phyloP scores from a whole-genome alignment of 2,888 invertebrate species.

The Anaspis maculata region DNA sequence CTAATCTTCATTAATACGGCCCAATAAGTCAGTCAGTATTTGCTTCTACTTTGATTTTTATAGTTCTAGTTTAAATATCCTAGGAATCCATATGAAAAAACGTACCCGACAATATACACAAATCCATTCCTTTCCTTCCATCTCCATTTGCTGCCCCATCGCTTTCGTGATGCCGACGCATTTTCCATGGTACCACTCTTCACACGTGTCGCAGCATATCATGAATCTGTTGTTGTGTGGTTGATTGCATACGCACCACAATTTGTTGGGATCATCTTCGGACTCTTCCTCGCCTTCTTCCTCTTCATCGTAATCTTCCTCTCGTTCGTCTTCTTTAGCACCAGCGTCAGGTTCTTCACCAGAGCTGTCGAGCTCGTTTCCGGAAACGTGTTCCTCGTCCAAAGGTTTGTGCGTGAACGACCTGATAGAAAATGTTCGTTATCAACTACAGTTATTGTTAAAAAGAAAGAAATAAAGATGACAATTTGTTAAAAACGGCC shows the following conservation, averaged over 20 bases:
- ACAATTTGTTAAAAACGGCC: neutral
- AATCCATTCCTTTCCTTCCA: conserved; percentile 79
- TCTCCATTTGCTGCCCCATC: conserved; percentile 88
- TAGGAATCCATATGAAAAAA: conserved; percentile 23
- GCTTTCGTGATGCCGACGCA: conserved; percentile 90
- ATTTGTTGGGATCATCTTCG: conserved; percentile 87
- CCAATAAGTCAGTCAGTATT: too few relatives aligned
- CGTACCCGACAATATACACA: conserved; percentile 82
- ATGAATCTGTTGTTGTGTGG: conserved; percentile 95
- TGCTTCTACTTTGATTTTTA: too few relatives aligned
- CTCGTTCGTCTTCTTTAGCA: too few relatives aligned
- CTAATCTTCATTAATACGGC: too few relatives aligned
- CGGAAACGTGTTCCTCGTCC: conserved; percentile 40
- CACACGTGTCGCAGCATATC: conserved; percentile 94
- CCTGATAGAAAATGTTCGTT: conserved; percentile 9
- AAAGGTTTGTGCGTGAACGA: conserved; percentile 31
- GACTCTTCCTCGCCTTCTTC: conserved; percentile 59
- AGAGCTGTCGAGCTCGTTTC: conserved; percentile 36
- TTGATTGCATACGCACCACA: conserved; percentile 93
- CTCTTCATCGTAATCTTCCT: too few relatives aligned
- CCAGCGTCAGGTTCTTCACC: too few relatives aligned
- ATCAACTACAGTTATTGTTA: neutral
- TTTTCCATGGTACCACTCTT: conserved; percentile 97
- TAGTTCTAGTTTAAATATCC: too few relatives aligned
- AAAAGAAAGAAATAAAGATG: neutral